These are phyloP conservation scores for Lophochroa leadbeateri DNA, from an alignment of 2,113 vertebrate species.

Conservation along the genomic window DNA sequence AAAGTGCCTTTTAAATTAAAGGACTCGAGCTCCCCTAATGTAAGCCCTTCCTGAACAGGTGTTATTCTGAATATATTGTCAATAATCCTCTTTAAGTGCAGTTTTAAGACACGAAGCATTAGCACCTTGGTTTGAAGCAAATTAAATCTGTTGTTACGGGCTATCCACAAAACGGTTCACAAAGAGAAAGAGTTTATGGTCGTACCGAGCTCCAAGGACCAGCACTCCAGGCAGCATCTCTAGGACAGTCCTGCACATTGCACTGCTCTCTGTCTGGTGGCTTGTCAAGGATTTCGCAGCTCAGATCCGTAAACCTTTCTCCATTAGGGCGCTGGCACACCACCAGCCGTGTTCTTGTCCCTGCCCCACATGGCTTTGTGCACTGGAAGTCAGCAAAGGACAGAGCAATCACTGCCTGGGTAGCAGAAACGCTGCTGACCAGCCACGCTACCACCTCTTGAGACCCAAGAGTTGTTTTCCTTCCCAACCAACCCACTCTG, in stretches of 20 bases:
- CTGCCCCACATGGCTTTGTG: constrained; percentile 89
- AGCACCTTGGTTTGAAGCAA: constrained; percentile 56
- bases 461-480: not conserved
- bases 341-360: constrained; percentile 91
- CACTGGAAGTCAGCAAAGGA: constrained; percentile 78
- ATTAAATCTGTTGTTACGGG: constrained; percentile 52
- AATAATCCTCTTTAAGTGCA: constrained; percentile 67
- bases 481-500: not conserved
- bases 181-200: constrained; percentile 82
- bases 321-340: constrained; percentile 92
- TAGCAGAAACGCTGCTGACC: not conserved
- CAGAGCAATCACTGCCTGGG: not conserved
- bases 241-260: constrained; percentile 89
- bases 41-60: constrained; percentile 59
- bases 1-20: constrained; percentile 68
- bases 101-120: constrained; percentile 58
- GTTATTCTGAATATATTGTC: constrained; percentile 35
- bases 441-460: not conserved
- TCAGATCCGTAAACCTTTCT: constrained; percentile 92
- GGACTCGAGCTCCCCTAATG: constrained; percentile 26
- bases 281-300: constrained; percentile 97
- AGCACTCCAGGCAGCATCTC: constrained; percentile 87
- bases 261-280: constrained; percentile 96
- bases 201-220: constrained; percentile 99
- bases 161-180: constrained; percentile 58